Base-by-base conservation (phyloP, 1,140 invertebrate species). In the Paraescarpia echinospica region DNA sequence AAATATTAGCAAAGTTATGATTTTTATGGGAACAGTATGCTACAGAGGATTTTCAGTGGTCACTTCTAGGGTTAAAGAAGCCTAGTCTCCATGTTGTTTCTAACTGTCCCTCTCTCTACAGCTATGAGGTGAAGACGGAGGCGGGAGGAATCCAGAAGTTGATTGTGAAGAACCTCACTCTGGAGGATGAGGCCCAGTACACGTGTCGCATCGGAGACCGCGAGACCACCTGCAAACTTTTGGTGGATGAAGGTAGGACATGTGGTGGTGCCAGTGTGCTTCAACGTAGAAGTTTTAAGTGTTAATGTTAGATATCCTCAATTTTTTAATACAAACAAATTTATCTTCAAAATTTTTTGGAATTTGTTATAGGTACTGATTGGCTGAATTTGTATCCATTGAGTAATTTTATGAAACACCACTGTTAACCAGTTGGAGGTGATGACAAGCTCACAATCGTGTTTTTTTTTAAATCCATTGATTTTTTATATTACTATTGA, bases 201-300 rank as follows among this genome's bases (percentile, higher is more conserved):
- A 94, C 94, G 27, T 95, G 95, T 92, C 94, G 95, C 93, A 95
- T 96, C 91, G 96, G 96, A 77, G 95, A 96, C 34, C 93, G 95
- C 48, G 94, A 94, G n/a, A 95, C 95, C 27, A 94, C 94, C 33
- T 95, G 94, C 93, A 94, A 95, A 34, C 94, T 96, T 27, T 93
- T 92, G 33, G 95, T 96, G 6, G 35, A 94, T 34, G 94, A 94
- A 92, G 91, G 93, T 93, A 91, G 92, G 51, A 18, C 35, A 41
- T 41, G 90, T 41, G 90, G 33, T 2, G 33, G 33, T 22, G n/a
- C 12, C 18, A 18, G 8, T 9, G 33, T 90, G 89, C 89, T 0
- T 51, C 48, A 51, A 51, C 8, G 48, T 18, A 9, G 48, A 51
- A 51, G 48, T 51, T 51, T 51, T 18, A 51, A 18, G 18, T 51